Conservation (phyloP, 2,797 vertebrate genomes). For the Xyrichtys novacula region DNA sequence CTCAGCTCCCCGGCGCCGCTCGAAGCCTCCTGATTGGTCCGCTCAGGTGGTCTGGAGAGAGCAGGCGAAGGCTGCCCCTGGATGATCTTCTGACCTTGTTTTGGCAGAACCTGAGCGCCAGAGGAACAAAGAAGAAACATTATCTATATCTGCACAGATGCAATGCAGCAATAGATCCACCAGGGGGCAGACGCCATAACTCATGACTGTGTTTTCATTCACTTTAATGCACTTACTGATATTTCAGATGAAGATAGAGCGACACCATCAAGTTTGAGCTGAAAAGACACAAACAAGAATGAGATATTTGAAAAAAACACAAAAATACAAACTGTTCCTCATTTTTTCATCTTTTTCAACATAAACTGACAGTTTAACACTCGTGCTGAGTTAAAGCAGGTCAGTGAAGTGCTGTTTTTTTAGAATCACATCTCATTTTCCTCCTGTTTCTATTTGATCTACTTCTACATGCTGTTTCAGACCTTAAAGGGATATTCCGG, state of each 20-base stretch:
- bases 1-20: conserved; percentile 91
- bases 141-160: too few relatives aligned
- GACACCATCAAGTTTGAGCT: conserved; percentile 91
- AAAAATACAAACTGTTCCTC: too few relatives aligned
- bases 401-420: conserved; percentile 3
- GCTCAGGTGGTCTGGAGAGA: conserved; percentile 45
- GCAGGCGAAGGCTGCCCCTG: conserved; percentile 48
- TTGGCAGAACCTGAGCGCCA: conserved; percentile 75
- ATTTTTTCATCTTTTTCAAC: too few relatives aligned
- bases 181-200: too few relatives aligned
- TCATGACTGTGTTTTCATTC: too few relatives aligned
- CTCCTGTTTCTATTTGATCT: too few relatives aligned
- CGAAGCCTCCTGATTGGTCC: conserved; percentile 85
- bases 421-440: too few relatives aligned
- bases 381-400: conserved; percentile 2
- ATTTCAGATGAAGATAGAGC: conserved; percentile 87
- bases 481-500: too few relatives aligned
- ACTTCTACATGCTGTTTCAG: too few relatives aligned
- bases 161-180: too few relatives aligned
- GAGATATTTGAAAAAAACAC: not conserved
- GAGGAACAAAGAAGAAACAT: not conserved
- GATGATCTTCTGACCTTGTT: conserved; percentile 60
- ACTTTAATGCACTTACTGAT: conserved; percentile 83
- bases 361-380: too few relatives aligned
- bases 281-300: conserved; percentile 14